Evolutionary conservation across 2,113 vertebrate species (phyloP), one percentile per base, ranked within the genome.

Genomic region (Thalassarche chlororhynchos): DNA sequence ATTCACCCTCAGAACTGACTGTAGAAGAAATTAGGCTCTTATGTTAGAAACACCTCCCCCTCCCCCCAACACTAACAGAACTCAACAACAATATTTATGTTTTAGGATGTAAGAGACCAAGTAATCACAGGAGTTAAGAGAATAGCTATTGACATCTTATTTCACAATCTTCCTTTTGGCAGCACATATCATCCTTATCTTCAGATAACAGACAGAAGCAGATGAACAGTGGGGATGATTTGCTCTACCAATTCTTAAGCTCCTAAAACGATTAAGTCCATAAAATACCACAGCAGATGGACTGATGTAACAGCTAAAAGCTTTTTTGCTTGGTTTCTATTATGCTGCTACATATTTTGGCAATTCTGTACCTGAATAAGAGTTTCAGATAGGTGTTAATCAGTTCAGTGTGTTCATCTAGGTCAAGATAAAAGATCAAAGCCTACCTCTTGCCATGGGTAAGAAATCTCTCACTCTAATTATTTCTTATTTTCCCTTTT

Each of bases 281-380:
- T 36, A 52, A 87, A 96, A 72, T 36, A 68, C 77, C 72, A 21
- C 9, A 70, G 66, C 93, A 97, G 94, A 96, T 92, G 95, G 93
- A n/a, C 57, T 55, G 23, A n/a, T 57, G 52, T 32, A 93, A 51
- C 34, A 84, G 61, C 68, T 66, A 46, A 46, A 89, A 80, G 71
- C 46, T 68, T 84, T 81, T 34, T 58, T 18, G 17, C 36, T 77
- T 47, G 12, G 1, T 47, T 93, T 61, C 47, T 85, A 32, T 49
- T 40, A 38, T 40, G 32, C 38, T 81, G 64, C 36, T 52, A n/a
- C 15, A 32, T 9, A 55, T 71, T 80, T 57, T 42, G 82, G 88
- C 75, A 93, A 42, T 58, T 60, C 21, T 68, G 26, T 4, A 68
- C 36, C 68, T 40, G n/a, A 74, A 3, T 2, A 34, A 80, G 25